These are phyloP conservation scores for Steinernema feltiae DNA, from an alignment of 1,140 invertebrate genomes.

Conservation along the genomic window DNA sequence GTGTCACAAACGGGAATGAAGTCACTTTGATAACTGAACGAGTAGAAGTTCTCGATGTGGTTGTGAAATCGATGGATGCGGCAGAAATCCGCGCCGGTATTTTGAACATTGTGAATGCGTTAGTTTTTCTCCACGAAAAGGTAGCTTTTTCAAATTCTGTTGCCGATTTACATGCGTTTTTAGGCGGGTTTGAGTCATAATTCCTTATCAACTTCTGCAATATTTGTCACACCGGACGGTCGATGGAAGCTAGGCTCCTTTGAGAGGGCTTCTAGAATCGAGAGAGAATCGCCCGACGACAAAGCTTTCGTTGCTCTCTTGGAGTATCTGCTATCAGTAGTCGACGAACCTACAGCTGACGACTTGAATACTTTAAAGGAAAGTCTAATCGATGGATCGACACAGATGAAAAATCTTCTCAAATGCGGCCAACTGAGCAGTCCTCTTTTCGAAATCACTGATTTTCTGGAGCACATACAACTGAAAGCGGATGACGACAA, in stretches of 20 bases:
- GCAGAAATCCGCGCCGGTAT: neutral
- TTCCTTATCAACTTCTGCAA: neutral
- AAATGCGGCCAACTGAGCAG: neutral
- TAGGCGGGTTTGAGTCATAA: neutral
- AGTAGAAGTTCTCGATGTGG: neutral
- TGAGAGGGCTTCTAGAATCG: neutral
- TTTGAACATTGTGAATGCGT: neutral
- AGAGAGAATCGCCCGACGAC: neutral
- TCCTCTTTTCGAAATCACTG: conserved; percentile 3
- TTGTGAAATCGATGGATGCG: neutral
- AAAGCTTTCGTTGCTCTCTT: neutral
- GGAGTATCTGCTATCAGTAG: neutral
- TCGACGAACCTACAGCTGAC: neutral
- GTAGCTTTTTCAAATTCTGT: neutral
- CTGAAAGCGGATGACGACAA: neutral
- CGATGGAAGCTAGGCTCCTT: conserved; percentile 5
- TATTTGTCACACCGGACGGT: neutral
- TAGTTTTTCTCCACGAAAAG: conserved; percentile 3
- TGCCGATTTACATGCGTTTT: neutral
- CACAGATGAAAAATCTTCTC: neutral
- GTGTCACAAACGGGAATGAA: neutral
- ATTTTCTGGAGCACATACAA: neutral
- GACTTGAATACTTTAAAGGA: neutral
- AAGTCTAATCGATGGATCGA: neutral
- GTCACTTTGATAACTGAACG: neutral